Evolutionary conservation across 2,888 invertebrate genomes (phyloP), one percentile per base, ranked within the genome.

Genomic region (Phragmatobia fuliginosa): DNA sequence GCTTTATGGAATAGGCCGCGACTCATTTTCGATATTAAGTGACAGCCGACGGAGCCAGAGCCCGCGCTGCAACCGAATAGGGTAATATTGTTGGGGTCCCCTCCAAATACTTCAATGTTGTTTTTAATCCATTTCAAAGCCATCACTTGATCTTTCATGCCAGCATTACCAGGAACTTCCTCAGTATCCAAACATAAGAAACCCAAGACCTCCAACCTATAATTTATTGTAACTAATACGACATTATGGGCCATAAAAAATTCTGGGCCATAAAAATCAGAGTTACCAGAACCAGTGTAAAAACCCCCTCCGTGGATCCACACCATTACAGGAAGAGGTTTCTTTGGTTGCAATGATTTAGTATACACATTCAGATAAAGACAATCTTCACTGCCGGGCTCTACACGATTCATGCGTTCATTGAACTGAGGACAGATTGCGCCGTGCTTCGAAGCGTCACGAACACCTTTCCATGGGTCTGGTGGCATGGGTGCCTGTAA

Each of bases 361-460:
- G 96, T 95, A 87, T 96, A 97, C 0, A 97, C 96, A 85, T 97
- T 97, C 28, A 97, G 90, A 83, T 96, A 97, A 7, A 97, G 95
- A 75, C 97, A 97, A 85, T 96, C 96, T 83, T 96, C 96, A 78
- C 93, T 95, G 68, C 96, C 96, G 58, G 91, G 86, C 49, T 96
- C 94, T 18, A 91, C 91, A 25, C 95, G 91, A 71, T 96, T 94
- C 77, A 93, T 80, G 6, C 94, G 90, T 78, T 94, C 94, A 81
- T 95, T 94, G 87, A 88, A 94, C 80, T 95, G 95, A 5, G 95
- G 95, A 72, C 95, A 95, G 10, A 94, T 86, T 1, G 93, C 90
- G 0, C 95, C 94, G 72, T 95, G 94, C 41, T 88, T 70, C 1
- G 88, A 87, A 0, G 94, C 93, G 64, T 93, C 91, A 21, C 91